Conservation (phyloP, 2,888 invertebrate genomes). For the Macrophya alboannulata region DNA sequence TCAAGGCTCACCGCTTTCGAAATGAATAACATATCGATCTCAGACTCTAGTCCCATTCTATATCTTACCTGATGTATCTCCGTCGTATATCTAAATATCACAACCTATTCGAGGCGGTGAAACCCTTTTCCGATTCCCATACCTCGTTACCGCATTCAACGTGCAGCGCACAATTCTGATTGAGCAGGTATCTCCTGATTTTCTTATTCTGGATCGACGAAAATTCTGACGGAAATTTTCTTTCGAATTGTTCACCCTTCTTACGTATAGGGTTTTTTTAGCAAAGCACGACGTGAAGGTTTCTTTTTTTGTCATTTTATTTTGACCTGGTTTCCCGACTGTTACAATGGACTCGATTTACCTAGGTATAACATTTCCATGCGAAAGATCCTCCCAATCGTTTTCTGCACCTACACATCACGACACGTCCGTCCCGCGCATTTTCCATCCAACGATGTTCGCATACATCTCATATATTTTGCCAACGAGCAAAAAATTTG, state of each 20-base stretch:
- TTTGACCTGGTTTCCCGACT: constrained; percentile 43
- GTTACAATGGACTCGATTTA: constrained; percentile 24
- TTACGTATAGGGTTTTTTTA: background rate
- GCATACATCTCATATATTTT: constrained; percentile 44
- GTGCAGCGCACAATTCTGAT: background rate
- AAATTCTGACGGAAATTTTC: too few species aligned
- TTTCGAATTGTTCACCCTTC: background rate
- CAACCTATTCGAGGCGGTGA: constrained; percentile 24
- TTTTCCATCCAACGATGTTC: constrained; percentile 4
- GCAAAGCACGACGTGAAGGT: background rate
- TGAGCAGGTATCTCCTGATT: background rate
- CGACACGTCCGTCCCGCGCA: background rate
- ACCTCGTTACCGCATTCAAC: background rate
- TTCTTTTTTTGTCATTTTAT: background rate
- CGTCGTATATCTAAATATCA: background rate
- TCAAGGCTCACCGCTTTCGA: constrained; percentile 41
- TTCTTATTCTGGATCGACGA: background rate
- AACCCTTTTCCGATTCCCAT: constrained; percentile 14
- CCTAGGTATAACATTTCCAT: background rate
- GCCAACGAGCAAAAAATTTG: constrained; percentile 53
- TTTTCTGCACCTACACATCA: constrained; percentile 23
- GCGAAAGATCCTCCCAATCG: constrained; percentile 4
- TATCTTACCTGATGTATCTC: constrained; percentile 24
- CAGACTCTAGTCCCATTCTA: constrained; percentile 17
- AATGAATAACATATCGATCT: constrained; percentile 43